Base-by-base conservation (phyloP, 2,888 invertebrate species). In the Ellobium chinense region DNA sequence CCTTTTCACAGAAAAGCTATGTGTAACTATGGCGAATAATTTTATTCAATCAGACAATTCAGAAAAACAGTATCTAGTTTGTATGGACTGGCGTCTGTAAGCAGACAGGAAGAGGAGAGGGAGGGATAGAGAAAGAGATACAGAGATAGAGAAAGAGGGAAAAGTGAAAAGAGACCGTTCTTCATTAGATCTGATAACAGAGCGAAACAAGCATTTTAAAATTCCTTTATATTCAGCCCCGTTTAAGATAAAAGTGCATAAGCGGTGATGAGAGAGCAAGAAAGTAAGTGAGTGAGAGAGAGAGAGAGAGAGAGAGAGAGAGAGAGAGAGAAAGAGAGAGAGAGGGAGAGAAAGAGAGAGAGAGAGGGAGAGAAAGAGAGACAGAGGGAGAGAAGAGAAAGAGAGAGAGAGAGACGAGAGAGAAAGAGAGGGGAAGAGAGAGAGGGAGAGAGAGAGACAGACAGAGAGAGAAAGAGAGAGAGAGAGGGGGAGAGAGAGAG, bases 401-500 rank as follows among this genome's bases (percentile, higher is more conserved):
- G 31, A 36, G 39, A 9, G 68, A 24, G 36, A 14, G 58, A 12
- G 36, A 12, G 1, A 2, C 36, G 37, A 60, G 37, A 62, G 24
- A 60, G 74, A 62, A 21, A 34, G 60, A 60, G 31, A 29, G 56
- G 31, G 21, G n/a, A 7, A 68, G 34, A 34, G 56, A 46, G 24
- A 70, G 29, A 54, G 3, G 24, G 27, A 9, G 9, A 24, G 54
- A 70, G 9, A 54, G 27, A 54, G 24, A 24, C 58, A 74, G n/a
- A 62, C 36, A 74, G n/a, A 74, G 62, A 62, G 37, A 63, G 63
- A 62, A 21, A 63, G 37, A 62, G 62, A 74, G 37, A 74, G 36
- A 74, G 63, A 60, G 63, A 63, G 37, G 37, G 36, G 39, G 62
- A 37, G 74, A 62, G 62, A 74, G 39, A 62, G n/a, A 63, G 63